Evolutionary conservation across 2,113 vertebrate species (phyloP), one percentile per base, ranked within the genome.

Genomic region (Melozone crissalis): DNA sequence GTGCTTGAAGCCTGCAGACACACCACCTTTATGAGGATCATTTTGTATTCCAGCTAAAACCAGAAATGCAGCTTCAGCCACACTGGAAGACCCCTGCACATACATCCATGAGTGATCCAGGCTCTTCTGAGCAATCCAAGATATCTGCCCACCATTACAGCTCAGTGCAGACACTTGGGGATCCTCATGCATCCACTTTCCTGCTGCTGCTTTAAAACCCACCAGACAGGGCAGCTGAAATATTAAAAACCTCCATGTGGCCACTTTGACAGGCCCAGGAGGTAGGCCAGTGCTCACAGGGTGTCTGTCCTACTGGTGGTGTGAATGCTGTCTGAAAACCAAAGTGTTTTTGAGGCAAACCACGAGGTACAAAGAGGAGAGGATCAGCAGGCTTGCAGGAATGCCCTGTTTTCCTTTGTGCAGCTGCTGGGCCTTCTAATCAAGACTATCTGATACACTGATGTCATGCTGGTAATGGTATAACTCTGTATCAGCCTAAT

Each of bases 401-500:
- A 89, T 85, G 37, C 30, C 16, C 33, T 23, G n/a, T 28, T 91
- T 76, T 75, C 46, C 82, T 94, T 23, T 51, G 37, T 26, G 12
- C 49, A 55, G 93, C 94, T 75, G 62, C 69, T 91, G 66, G 46
- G 35, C 37, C 71, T 87, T 20, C 59, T 66, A 58, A 94, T 95
- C 93, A 87, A 54, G 81, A 49, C 77, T 81, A 84, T 92, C 72
- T 54, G 84, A 93, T 35, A 87, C 49, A 54, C 84, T 66, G 95
- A 84, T 94, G 92, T 91, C 91, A 90, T 69, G 89, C 87, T 87
- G 39, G 39, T 91, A 93, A 95, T 74, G 89, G 69, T 65, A 68
- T 95, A 93, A 95, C 67, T 90, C 69, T 49, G 0, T 82, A 79
- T 89, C 93, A 87, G 86, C 49, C 76, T 93, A 69, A 84, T 62